A percentile compares a stretch with the other conserved stretches of the same genome.
These are phyloP conservation scores for Megaceryle alcyon DNA, from an alignment of 2,797 vertebrate species.

Conservation along the genomic window DNA sequence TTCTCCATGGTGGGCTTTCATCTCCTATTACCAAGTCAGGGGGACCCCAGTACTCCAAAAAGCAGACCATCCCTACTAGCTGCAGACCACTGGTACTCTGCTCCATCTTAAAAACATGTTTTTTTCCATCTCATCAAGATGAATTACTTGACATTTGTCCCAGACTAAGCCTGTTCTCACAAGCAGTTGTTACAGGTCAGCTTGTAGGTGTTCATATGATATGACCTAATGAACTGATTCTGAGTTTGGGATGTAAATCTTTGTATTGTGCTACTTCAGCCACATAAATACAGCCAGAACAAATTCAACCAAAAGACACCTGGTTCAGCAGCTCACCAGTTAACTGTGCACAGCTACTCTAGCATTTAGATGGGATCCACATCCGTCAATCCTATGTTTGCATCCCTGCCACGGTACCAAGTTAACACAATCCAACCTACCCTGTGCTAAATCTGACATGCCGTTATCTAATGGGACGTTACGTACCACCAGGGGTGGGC, in stretches of 20 bases:
- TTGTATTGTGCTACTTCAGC: neutral
- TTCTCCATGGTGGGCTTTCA: neutral
- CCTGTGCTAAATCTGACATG: neutral
- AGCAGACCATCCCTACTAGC: fast-evolving
- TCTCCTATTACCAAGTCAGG: fast-evolving
- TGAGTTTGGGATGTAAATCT: neutral
- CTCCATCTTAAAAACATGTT: neutral
- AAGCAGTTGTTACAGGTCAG: neutral
- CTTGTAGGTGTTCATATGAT: neutral
- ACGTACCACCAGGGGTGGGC: fast-evolving
- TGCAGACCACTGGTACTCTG: neutral
- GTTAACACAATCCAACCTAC: neutral
- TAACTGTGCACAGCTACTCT: neutral
- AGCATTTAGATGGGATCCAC: neutral
- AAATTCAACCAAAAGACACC: neutral
- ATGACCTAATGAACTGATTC: neutral
- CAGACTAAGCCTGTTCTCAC: neutral
- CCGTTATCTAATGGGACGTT: fast-evolving
- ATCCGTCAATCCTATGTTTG: neutral
- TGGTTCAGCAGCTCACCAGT: neutral
- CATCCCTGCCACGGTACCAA: too few relatives aligned
- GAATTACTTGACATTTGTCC: neutral
- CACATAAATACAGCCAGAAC: neutral
- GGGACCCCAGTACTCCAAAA: neutral
- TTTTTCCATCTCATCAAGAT: neutral